A percentile compares a stretch with the other conserved stretches of the same genome.
Conservation (phyloP, 2,888 invertebrate species). For the Sinelater perroti region DNA sequence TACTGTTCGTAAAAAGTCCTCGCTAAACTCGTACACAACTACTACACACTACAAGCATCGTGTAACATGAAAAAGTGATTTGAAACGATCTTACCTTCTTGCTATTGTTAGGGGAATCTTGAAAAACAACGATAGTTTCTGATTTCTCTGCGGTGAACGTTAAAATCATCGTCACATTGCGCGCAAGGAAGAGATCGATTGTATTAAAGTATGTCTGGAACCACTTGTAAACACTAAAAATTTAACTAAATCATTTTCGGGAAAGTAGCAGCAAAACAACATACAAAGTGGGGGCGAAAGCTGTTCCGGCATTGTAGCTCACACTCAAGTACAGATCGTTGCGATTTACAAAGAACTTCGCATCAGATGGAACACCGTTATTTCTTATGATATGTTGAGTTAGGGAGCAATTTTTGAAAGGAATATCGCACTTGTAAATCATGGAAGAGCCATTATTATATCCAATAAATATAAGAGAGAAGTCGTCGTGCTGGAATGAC, state of each 20-base stretch:
- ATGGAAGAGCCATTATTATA: too few species aligned
- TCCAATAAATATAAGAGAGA: too few species aligned
- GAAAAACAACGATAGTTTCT: slow-evolving; percentile 49
- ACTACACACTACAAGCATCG: too few species aligned
- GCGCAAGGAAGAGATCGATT: slow-evolving; percentile 42
- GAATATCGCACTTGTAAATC: too few species aligned
- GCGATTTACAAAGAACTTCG: slow-evolving; percentile 48
- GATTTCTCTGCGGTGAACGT: slow-evolving; percentile 45
- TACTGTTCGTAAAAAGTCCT: too few species aligned
- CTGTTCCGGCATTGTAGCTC: slow-evolving; percentile 41
- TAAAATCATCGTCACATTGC: slow-evolving; percentile 34
- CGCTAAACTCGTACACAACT: too few species aligned
- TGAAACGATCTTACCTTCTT: slow-evolving; percentile 13
- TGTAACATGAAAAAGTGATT: too few species aligned
- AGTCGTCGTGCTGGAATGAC: too few species aligned
- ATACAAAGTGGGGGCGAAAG: slow-evolving; percentile 45
- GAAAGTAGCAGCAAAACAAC: slow-evolving; percentile 19
- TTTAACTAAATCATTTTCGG: not conserved
- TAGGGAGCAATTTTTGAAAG: too few species aligned
- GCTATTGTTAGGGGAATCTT: slow-evolving; percentile 37
- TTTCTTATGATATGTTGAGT: too few species aligned
- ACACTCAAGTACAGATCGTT: slow-evolving; percentile 46
- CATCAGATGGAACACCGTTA: too few species aligned
- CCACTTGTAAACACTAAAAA: slow-evolving; percentile 53
- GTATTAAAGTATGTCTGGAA: slow-evolving; percentile 51